Evolutionary conservation across 2,797 vertebrate species (phyloP), one percentile per base, ranked within the genome.

Genomic region (Ptychobarbus kaznakovi): DNA sequence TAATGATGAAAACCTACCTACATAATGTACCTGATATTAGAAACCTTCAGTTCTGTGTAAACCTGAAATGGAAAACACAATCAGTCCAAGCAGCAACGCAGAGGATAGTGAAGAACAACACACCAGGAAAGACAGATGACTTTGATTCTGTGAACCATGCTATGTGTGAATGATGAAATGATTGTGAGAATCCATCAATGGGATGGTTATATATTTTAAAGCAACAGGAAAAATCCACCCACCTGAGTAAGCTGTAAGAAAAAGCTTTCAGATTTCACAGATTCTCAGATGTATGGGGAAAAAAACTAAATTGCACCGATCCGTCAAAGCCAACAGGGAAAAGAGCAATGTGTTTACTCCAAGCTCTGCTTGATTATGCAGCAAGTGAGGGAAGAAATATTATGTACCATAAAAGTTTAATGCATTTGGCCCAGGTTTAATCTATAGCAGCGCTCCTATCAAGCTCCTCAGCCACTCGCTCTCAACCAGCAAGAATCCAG

Each of bases 381-480:
- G 86, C 49, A 63, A 80, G 53, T 86, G 86, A 56, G 44, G 90
- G 91, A 89, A 94, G 92, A 95, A 91, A 93, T 94, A 94, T 93
- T 92, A 89, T 70, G 88, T 90, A 88, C 88, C 83, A 93, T 95
- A 91, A 92, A 94, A 92, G 70, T 94, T 94, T 94, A 93, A 94
- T 93, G 91, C 89, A 89, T 92, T 92, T 92, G 91, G 86, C 83
- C 91, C 87, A 77, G 88, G 69, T 32, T 84, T 92, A 83, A 93
- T 93, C 90, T 91, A 93, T 92, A 90, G 90, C 88, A 85, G 68
- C 20, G 46, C 42, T 80, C 75, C 80, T 90, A 88, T 87, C 86
- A 86, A 89, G 85, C 72, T 69, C 58, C 20, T 79, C 61, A 22
- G 38, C 20, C 65, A 16, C 38, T 56, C 49, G 40, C 44, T 78